Percentiles rank a stretch among this genome's conserved stretches.
phyloP scores from a whole-genome alignment of 2,113 vertebrate species.

The Gymnocephalus cernua region DNA sequence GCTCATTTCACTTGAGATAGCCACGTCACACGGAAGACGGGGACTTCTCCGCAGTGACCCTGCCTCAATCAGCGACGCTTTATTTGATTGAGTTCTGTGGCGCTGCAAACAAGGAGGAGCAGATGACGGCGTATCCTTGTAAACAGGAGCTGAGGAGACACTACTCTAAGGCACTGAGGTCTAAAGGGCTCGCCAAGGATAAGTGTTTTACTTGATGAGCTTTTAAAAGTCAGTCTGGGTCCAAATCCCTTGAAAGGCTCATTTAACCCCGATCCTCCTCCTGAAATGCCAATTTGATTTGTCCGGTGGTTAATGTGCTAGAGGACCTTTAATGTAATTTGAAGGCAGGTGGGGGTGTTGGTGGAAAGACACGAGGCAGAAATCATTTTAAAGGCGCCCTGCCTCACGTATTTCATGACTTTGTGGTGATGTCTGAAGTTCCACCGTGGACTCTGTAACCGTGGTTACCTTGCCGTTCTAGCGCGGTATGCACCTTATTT shows the following conservation, averaged over 20 bases:
- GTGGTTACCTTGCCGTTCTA: no score
- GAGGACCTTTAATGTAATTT: constrained; percentile 77
- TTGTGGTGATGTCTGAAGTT: no score
- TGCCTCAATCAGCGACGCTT: constrained; percentile 55
- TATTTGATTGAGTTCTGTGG: constrained; percentile 69
- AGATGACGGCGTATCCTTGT: constrained; percentile 51
- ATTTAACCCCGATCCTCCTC: constrained; percentile 76
- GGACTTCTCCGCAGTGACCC: constrained; percentile 51
- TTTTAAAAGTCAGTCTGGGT: constrained; percentile 74
- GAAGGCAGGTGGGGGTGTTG: constrained; percentile 35
- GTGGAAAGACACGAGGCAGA: constrained; percentile 19
- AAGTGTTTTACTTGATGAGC: constrained; percentile 77
- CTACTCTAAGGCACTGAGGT: constrained; percentile 37
- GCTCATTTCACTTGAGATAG: constrained; percentile 77
- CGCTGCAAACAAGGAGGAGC: constrained; percentile 46
- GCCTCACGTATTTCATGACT: no score
- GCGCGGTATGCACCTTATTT: no score
- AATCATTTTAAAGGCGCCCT: no score
- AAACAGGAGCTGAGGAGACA: constrained; percentile 52
- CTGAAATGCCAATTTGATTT: constrained; percentile 78
- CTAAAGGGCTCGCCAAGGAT: constrained; percentile 77
- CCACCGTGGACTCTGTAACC: no score
- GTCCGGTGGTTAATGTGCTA: constrained; percentile 79
- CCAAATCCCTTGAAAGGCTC: constrained; percentile 78
- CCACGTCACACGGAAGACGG: constrained; percentile 36